These are phyloP conservation scores for Noctilio leporinus DNA, from an alignment of 2,113 vertebrate genomes.

Conservation along the genomic window DNA sequence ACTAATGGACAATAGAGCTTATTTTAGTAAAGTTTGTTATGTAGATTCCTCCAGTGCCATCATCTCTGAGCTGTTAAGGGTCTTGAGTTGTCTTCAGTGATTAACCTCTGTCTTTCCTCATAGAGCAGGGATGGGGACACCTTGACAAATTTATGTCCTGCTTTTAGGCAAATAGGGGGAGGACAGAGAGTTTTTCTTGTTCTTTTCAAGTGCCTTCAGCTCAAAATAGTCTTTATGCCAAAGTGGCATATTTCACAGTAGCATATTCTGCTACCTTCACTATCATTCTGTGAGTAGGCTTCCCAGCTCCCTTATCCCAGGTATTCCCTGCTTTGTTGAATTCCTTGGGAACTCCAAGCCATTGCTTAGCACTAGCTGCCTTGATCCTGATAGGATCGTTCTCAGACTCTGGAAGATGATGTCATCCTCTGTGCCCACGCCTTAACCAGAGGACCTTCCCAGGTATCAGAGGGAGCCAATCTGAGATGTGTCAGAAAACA, in stretches of 20 bases:
- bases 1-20: background rate
- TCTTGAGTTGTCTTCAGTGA: background rate
- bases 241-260: background rate
- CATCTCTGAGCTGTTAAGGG: background rate
- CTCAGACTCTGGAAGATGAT: background rate
- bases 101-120: background rate
- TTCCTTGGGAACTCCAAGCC: background rate
- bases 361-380: background rate
- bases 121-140: background rate
- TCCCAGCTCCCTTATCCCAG: background rate
- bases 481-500: background rate
- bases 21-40: background rate
- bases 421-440: background rate
- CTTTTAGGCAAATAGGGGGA: background rate
- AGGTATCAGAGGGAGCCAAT: background rate
- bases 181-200: background rate
- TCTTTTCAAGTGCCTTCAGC: background rate
- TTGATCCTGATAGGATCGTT: background rate
- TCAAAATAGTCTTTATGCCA: background rate
- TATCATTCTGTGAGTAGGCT: background rate
- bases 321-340: background rate
- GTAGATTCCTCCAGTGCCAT: background rate
- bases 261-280: background rate
- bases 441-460: background rate
- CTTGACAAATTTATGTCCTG: background rate